Evolutionary conservation across 2,888 invertebrate species (phyloP), one percentile per base, ranked within the genome.

Genomic region (Celastrina argiolus): DNA sequence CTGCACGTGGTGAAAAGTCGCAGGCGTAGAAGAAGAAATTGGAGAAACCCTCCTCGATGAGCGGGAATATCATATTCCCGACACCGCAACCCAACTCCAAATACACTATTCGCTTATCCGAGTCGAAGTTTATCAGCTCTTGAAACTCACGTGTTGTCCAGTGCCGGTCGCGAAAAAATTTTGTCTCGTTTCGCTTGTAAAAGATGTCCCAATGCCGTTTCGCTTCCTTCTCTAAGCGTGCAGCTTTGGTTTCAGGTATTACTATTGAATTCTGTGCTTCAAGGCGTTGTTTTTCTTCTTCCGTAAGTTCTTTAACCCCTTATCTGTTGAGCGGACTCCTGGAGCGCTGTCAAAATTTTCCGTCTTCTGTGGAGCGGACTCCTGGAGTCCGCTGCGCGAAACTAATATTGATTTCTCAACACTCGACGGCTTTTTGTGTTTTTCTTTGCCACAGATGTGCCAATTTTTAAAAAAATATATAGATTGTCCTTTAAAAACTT

Each of bases 111-210:
- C 92, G 92, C 67, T 93, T 86, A 2, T 85, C 87, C 79, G 93
- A 73, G 82, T 88, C 80, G 66, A 87, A 91, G 67, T 90, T 87
- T 67, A 95, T 87, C 16, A 98, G 88, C 79, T 97, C 97, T 74
- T 94, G 90, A 88, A 99, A 98, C 91, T 99, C 99, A 78, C 97
- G 92, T 69, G 95, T 96, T 1, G 98, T 99, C 99, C 99, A 99
- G 81, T 98, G 97, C 16, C 99, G 93, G 85, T 99, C 98, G 84
- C 97, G 97, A 80, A 98, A 99, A 84, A 99, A 99, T 75, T 96
- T 94, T 0, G 95, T 96, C 75, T 97, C 96, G 80, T 99, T 99
- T 69, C 98, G 92, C 84, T 98, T 98, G 83, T 99, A 99, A 85
- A 99, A 99, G 65, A 98, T 89, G 84, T 99, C 99, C 99, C 99